phyloP scores from a whole-genome alignment of 2,797 vertebrate species.

The Catamblyrhynchus diadema region DNA sequence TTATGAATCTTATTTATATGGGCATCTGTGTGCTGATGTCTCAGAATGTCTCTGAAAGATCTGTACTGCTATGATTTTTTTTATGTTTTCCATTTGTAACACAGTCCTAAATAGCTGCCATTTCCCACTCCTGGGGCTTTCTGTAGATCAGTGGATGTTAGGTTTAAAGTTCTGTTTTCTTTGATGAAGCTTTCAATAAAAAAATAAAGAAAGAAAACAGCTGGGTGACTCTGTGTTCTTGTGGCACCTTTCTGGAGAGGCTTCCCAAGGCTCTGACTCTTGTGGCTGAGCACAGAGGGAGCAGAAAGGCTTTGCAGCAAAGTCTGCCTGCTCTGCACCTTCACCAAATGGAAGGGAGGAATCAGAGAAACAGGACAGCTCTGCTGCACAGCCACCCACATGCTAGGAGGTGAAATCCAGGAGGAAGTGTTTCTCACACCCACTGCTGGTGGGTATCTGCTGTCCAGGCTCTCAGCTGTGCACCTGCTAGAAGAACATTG shows the following conservation, averaged over 20 bases:
- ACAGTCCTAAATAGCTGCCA: slow-evolving; percentile 75
- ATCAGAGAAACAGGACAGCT: background rate
- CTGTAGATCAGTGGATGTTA: slow-evolving; percentile 98
- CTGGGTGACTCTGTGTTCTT: slow-evolving; percentile 59
- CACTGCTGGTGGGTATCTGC: background rate
- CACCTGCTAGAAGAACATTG: background rate
- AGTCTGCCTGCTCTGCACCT: background rate
- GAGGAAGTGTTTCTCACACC: background rate
- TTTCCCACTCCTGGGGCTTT: slow-evolving; percentile 82
- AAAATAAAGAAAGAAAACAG: slow-evolving; percentile 74
- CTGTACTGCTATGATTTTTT: slow-evolving; percentile 73
- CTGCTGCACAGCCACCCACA: background rate
- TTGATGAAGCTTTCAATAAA: slow-evolving; percentile 99
- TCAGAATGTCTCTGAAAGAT: slow-evolving; percentile 77
- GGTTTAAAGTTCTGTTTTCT: slow-evolving; percentile 96
- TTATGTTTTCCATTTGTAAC: slow-evolving; percentile 76
- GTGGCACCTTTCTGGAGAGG: background rate
- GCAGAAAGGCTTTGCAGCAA: background rate
- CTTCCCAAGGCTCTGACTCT: background rate
- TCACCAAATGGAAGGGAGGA: background rate
- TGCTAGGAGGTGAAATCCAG: background rate
- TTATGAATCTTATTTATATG: slow-evolving; percentile 71
- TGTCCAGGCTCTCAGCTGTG: background rate
- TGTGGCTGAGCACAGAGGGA: background rate
- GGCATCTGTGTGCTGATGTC: slow-evolving; percentile 75